phyloP scores from a whole-genome alignment of 2,888 invertebrate species.

The Drosophila helvetica region DNA sequence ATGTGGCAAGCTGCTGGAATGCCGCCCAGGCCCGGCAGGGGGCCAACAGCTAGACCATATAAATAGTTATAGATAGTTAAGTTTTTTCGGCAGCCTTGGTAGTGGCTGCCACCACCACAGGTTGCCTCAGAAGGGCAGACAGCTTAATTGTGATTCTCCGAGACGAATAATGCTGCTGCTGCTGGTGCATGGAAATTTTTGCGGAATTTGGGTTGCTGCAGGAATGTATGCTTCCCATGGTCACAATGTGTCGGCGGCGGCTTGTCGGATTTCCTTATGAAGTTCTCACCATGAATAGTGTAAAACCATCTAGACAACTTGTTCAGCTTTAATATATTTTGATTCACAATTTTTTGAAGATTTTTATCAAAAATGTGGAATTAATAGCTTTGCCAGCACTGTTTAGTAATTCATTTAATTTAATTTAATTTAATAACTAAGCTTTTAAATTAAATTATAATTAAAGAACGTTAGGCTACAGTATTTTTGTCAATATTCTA shows the following conservation, averaged over 20 bases:
- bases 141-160: conserved; percentile 51
- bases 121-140: conserved; percentile 50
- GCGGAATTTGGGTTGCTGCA: conserved; percentile 31
- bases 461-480: too few species aligned
- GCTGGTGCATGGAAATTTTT: conserved; percentile 29
- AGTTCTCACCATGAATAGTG: neutral
- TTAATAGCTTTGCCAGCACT: too few species aligned
- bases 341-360: too few species aligned
- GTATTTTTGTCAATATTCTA: too few species aligned
- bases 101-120: conserved; percentile 38
- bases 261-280: neutral
- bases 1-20: conserved; percentile 35
- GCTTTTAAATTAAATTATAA: too few species aligned
- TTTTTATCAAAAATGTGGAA: too few species aligned
- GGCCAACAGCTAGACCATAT: conserved; percentile 32
- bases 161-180: conserved; percentile 7
- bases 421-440: too few species aligned
- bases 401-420: too few species aligned
- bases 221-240: conserved; percentile 34
- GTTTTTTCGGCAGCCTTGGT: conserved; percentile 63
- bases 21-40: conserved; percentile 19
- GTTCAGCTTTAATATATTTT: too few species aligned
- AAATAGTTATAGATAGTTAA: conserved; percentile 58
- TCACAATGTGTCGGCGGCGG: conserved; percentile 3
- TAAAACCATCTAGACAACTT: neutral